phyloP scores from a whole-genome alignment of 2,888 invertebrate species.

The Thereva nobilitata region DNA sequence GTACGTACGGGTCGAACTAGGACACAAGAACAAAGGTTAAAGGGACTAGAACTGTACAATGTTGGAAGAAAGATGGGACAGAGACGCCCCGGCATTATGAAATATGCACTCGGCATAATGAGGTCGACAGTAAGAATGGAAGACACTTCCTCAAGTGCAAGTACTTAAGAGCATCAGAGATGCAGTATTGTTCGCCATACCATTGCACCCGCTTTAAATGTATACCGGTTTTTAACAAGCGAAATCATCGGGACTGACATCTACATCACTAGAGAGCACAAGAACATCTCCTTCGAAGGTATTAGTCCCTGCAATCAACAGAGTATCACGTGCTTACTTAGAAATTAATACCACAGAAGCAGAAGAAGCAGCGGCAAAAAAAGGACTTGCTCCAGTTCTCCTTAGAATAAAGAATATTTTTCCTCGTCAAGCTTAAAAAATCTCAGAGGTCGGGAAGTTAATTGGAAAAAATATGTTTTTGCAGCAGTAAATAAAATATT shows the following conservation, averaged over 20 bases:
- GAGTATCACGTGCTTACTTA: too few species aligned
- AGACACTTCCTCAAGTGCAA: slow-evolving; percentile 10
- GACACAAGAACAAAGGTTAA: slow-evolving; percentile 12
- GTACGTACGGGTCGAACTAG: slow-evolving; percentile 24
- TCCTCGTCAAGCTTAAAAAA: too few species aligned
- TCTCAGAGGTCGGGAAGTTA: too few species aligned
- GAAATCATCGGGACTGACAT: too few species aligned
- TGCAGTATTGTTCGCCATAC: slow-evolving; percentile 14
- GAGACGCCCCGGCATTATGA: slow-evolving; percentile 6
- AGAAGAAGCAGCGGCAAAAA: too few species aligned
- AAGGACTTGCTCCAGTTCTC: too few species aligned
- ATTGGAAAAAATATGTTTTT: slow-evolving; percentile 10
- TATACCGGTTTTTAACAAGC: neutral
- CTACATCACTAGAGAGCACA: too few species aligned
- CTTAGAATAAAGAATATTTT: too few species aligned
- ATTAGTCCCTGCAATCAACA: too few species aligned
- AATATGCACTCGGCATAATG: slow-evolving; percentile 18
- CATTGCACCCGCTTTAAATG: neutral
- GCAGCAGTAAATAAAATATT: slow-evolving; percentile 26
- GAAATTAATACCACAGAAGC: too few species aligned
- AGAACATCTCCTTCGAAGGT: too few species aligned
- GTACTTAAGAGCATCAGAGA: slow-evolving; percentile 14
- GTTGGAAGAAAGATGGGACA: too few species aligned
- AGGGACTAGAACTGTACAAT: neutral
- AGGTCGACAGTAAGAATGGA: slow-evolving; percentile 22